A percentile compares a stretch with the other conserved stretches of the same genome.
Conservation (phyloP, 1,140 invertebrate species). For the Lasaia peninsularis region DNA sequence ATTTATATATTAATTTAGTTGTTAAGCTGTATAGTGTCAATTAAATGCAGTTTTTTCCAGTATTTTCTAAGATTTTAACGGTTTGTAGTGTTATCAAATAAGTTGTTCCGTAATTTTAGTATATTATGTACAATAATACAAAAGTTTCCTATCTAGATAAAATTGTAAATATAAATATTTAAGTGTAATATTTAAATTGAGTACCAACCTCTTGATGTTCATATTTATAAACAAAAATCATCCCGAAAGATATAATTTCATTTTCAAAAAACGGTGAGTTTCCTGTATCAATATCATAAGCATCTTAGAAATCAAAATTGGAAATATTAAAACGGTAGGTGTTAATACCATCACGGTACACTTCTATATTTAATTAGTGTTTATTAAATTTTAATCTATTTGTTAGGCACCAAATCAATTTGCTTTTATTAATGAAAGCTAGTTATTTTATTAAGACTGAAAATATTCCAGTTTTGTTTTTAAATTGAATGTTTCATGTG, state of each 20-base stretch:
- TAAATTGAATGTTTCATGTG: constrained; percentile 46
- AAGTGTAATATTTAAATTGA: constrained; percentile 65
- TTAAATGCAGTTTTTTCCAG: constrained; percentile 65
- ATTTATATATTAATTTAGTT: constrained; percentile 64
- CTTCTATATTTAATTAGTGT: constrained; percentile 64
- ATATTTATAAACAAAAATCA: constrained; percentile 61
- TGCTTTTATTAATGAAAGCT: constrained; percentile 45
- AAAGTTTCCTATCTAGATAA: constrained; percentile 75
- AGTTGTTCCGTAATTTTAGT: constrained; percentile 69
- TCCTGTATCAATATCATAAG: constrained; percentile 69
- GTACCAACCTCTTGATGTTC: constrained; percentile 72
- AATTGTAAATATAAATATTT: constrained; percentile 57
- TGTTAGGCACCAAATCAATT: constrained; percentile 43
- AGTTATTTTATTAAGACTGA: constrained; percentile 74
- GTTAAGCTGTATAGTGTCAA: constrained; percentile 74
- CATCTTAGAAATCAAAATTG: constrained; percentile 66
- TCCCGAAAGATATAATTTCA: constrained; percentile 50
- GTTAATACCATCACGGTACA: constrained; percentile 56
- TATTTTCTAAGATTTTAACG: constrained; percentile 72
- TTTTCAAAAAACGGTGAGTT: constrained; percentile 68
- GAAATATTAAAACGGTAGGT: constrained; percentile 55
- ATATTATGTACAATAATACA: constrained; percentile 65
- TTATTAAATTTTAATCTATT: constrained; percentile 58
- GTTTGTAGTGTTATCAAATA: constrained; percentile 53
- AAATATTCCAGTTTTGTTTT: constrained; percentile 68